These are phyloP conservation scores for Dermatemys mawii DNA, from an alignment of 2,113 vertebrate species.

Conservation along the genomic window DNA sequence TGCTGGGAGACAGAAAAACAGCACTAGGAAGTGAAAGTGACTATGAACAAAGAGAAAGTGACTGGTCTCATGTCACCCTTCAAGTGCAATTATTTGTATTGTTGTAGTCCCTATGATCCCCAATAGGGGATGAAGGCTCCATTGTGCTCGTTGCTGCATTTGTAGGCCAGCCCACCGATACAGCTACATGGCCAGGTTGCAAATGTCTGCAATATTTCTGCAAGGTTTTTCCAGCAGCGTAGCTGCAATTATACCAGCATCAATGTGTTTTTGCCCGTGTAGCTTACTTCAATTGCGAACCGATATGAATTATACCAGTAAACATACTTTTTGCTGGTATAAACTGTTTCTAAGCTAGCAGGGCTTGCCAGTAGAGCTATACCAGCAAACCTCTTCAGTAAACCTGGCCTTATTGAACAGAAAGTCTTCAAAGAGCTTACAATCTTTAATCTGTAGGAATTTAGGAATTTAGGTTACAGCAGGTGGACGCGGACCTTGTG, in stretches of 20 bases:
- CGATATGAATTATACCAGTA: background rate
- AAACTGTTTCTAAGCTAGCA: background rate
- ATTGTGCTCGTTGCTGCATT: too few relatives aligned
- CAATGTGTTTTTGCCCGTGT: background rate
- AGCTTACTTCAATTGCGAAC: background rate
- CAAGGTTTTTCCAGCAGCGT: background rate
- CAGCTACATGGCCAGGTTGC: background rate
- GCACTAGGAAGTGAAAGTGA: background rate
- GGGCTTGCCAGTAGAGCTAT: background rate
- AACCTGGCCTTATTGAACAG: background rate
- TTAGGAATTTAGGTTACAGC: too few relatives aligned
- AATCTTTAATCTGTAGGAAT: too few relatives aligned
- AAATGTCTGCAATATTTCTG: background rate
- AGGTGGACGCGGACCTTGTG: background rate
- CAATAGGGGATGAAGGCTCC: background rate
- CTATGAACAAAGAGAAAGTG: background rate
- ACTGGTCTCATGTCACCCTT: background rate
- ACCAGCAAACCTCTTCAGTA: background rate
- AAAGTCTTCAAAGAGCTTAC: background rate
- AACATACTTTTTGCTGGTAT: background rate
- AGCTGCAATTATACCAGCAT: background rate
- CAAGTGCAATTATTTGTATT: background rate
- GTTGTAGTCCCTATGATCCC: background rate
- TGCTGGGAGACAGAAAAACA: background rate
- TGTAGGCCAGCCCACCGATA: background rate